phyloP scores from a whole-genome alignment of 1,140 invertebrate genomes.

The Cherax quadricarinatus region DNA sequence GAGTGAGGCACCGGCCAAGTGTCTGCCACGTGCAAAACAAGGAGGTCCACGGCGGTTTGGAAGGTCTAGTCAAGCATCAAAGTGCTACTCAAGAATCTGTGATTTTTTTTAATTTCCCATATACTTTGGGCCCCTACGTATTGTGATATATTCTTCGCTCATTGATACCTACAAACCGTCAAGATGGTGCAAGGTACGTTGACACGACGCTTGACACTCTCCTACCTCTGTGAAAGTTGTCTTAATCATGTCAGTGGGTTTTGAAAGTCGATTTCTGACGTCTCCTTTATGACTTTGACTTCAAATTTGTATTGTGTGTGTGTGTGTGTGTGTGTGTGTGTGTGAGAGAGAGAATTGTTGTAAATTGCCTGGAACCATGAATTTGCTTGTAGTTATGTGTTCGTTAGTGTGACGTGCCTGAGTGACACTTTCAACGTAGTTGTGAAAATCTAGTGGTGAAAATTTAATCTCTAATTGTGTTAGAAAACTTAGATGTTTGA shows the following conservation, averaged over 20 bases:
- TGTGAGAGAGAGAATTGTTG: too few species aligned
- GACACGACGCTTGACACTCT: not conserved
- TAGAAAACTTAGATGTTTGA: too few species aligned
- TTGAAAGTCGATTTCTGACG: not conserved
- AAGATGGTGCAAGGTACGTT: conserved; percentile 70
- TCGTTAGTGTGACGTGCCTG: too few species aligned
- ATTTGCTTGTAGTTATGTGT: too few species aligned
- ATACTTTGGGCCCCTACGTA: conserved; percentile 46
- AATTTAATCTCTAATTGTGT: too few species aligned
- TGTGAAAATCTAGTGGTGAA: too few species aligned
- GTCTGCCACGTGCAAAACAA: conserved; percentile 44
- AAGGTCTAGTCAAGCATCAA: conserved; percentile 68
- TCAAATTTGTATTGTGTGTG: not conserved
- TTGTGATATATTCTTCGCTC: conserved; percentile 69
- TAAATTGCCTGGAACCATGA: too few species aligned
- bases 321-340: too few species aligned
- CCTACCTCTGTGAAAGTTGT: conserved; percentile 17
- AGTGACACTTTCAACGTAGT: too few species aligned
- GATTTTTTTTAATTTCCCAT: conserved; percentile 27
- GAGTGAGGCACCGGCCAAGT: conserved; percentile 44
- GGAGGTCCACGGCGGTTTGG: conserved; percentile 46
- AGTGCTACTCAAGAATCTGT: conserved; percentile 69
- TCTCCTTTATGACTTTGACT: not conserved
- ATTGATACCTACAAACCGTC: conserved; percentile 70
- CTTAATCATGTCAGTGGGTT: not conserved